Evolutionary conservation across 1,140 invertebrate genomes (phyloP), one percentile per base, ranked within the genome.

Genomic region (Brachionus paranguensis): DNA sequence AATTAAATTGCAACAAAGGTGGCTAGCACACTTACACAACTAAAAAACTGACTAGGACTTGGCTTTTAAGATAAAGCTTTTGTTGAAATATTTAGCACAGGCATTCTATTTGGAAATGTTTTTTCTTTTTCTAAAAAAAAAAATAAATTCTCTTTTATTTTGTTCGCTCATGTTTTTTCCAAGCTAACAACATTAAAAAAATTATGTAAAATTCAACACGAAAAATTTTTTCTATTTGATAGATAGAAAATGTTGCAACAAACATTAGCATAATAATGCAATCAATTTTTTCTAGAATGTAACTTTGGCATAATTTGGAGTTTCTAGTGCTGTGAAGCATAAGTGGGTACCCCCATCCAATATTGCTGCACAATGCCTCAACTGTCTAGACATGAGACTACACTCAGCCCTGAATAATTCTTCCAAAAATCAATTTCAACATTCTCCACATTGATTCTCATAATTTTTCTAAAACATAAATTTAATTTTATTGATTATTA

Each of bases 151-250:
- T 24, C 20, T 72, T 41, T 41, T 72, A 43, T 41, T 41, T 41
- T 72, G 8, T 20, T 8, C 29, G 41, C 37, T 43, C 41, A 41
- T 43, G 41, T 43, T 43, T 72, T 72, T 43, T n/a, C 33, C 65
- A 68, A 68, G 27, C 65, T 37, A 68, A 68, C 65, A 68, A 68
- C 65, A 68, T 68, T 41, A 72, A 17, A 72, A 43, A 72, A 72
- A 72, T 72, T 72, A 72, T 72, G 68, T 72, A 72, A 72, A 72
- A 72, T 41, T 72, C 68, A 72, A 72, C 68, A 72, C 68, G 68
- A 72, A 37, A 33, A 68, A 72, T 45, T 72, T 72, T 68, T 29
- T n/a, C 27, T 68, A 41, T 68, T 68, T 12, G 29, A 72, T 43
- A 41, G 68, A 20, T 43, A 72, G 24, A 68, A 20, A 72, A 72